Base-by-base conservation (phyloP, 1,140 invertebrate genomes). In the Ceratina calcarata region DNA sequence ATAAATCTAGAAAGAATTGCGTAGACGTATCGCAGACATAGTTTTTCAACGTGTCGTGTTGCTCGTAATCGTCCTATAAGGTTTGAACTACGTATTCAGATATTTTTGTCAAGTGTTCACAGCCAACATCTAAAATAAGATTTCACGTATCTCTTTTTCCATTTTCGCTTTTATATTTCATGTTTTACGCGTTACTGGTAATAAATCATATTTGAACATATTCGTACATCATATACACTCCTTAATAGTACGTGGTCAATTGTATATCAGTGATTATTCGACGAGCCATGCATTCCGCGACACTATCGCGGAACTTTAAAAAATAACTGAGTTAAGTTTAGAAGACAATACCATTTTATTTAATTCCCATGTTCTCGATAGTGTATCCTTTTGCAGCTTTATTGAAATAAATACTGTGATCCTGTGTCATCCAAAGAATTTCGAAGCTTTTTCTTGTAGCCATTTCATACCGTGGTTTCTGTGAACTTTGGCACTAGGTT, bases 101-200 rank as follows among this genome's bases (percentile, higher is more conserved):
- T 67, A 77, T 37, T 78, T 85, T 75, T 71, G 22, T 80, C 58
- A 77, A 68, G 60, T 83, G 22, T 85, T 88, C 86, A 88, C 87
- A 88, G 87, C 87, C 87, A 85, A 86, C 79, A 82, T 85, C 67
- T 81, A 88, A 88, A 86, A 70, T 81, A 88, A 88, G 66, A 82
- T 51, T 85, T 57, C 72, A 72, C 67, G 53, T 55, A 66, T 49
- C 24, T 78, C 67, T 58, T 62, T 76, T 15, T 8, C 27, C 49
- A 55, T 8, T n/a, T n/a, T n/a, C 37, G 62, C 32, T 71, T 70
- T 70, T 51, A 6, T 76, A n/a, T 74, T 55, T 27, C n/a, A 62
- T 24, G 18, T 12, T 76, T 24, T 49, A 76, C 62, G 22, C 20
- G 13, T n/a, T 61, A 16, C 3, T 61, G 32, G 4, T 62, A 27